Percentiles rank a stretch among this genome's conserved stretches.
These are phyloP conservation scores for Struthidea cinerea DNA, from an alignment of 2,113 vertebrate genomes.

Conservation along the genomic window DNA sequence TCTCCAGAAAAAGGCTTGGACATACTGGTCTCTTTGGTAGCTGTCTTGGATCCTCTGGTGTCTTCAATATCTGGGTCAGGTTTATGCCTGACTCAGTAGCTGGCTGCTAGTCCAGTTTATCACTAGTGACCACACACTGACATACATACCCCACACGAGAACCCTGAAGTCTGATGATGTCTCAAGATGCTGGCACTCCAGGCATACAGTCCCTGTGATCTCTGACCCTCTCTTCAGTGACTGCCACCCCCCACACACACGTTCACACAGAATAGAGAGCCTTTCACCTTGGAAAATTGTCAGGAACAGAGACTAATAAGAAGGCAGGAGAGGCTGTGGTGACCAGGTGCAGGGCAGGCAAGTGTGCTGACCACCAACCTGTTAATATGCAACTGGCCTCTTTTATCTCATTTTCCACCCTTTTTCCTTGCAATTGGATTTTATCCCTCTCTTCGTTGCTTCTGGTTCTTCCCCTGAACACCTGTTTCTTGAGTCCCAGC, in stretches of 20 bases:
- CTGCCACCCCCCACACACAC: rapidly evolving
- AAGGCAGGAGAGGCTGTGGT: neutral
- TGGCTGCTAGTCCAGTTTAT: neutral
- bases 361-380: neutral
- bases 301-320: neutral
- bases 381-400: neutral
- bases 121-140: neutral
- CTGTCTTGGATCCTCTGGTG: neutral
- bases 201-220: neutral
- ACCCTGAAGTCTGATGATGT: neutral
- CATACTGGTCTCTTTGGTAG: neutral
- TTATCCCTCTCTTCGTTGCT: neutral
- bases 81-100: neutral
- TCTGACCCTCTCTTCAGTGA: neutral
- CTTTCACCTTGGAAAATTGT: neutral
- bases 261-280: rapidly evolving
- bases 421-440: neutral
- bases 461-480: neutral
- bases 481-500: neutral
- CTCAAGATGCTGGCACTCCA: neutral
- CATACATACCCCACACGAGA: no score
- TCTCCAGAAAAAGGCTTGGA: rapidly evolving
- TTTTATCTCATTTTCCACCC: neutral
- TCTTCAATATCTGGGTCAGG: neutral
- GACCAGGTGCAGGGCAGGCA: neutral